A percentile compares a stretch with the other conserved stretches of the same genome.
These are phyloP conservation scores for Ceuthmochares aereus DNA, from an alignment of 2,113 vertebrate species.

Conservation along the genomic window DNA sequence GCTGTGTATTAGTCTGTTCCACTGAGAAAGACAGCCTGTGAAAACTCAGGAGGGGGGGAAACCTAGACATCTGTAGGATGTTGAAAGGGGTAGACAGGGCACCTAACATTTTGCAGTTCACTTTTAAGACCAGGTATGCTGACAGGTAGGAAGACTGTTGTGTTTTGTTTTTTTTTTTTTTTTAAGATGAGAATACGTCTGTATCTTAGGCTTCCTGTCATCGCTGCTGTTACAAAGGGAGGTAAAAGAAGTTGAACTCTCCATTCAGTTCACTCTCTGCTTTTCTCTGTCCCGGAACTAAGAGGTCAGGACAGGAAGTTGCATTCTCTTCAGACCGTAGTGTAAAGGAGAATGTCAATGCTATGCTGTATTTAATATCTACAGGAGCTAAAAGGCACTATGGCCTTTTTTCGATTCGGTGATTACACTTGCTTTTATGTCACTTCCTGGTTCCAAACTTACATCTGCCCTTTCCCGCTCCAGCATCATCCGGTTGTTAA, in stretches of 20 bases:
- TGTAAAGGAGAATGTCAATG: background rate
- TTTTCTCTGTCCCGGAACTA: background rate
- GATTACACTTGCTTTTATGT: background rate
- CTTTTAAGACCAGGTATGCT: background rate
- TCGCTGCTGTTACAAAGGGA: rapidly evolving
- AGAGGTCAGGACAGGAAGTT: background rate
- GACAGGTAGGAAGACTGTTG: background rate
- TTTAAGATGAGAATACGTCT: background rate
- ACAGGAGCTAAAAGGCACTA: background rate
- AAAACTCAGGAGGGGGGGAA: background rate
- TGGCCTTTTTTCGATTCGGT: background rate
- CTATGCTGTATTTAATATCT: background rate
- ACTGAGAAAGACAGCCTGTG: background rate
- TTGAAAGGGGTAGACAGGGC: background rate
- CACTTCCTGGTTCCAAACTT: background rate
- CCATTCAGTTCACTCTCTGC: background rate
- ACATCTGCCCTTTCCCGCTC: background rate
- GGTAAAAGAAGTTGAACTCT: background rate
- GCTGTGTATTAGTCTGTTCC: background rate
- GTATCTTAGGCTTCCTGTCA: background rate
- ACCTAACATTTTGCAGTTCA: background rate
- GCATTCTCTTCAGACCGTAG: background rate
- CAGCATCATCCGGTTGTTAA: background rate
- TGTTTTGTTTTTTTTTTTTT: background rate
- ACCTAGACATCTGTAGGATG: background rate